phyloP scores from a whole-genome alignment of 2,888 invertebrate species.

The Tachina grossa region DNA sequence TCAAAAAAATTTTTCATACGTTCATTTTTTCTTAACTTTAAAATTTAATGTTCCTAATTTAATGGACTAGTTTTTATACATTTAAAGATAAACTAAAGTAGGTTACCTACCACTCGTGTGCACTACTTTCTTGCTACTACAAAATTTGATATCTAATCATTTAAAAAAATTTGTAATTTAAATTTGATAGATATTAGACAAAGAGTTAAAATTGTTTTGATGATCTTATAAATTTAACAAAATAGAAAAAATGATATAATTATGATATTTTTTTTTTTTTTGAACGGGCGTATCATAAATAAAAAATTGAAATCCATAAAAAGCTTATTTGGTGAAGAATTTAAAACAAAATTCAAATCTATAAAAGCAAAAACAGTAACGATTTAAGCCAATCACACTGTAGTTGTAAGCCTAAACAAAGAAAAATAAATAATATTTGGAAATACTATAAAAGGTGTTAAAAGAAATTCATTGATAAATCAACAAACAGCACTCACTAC shows the following conservation, averaged over 20 bases:
- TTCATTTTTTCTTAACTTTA: too few relatives aligned
- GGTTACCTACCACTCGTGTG: too few relatives aligned
- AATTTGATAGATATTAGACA: conserved; percentile 17
- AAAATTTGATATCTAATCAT: background rate
- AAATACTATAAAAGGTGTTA: conserved; percentile 57
- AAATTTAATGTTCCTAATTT: too few relatives aligned
- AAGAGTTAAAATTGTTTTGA: conserved; percentile 40
- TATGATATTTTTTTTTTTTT: conserved; percentile 17
- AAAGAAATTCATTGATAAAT: conserved; percentile 66
- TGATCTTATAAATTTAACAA: conserved; percentile 48
- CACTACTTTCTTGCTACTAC: background rate
- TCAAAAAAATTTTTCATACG: too few relatives aligned
- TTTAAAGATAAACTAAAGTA: too few relatives aligned
- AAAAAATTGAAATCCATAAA: conserved; percentile 41
- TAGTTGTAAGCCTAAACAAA: background rate
- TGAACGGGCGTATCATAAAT: conserved; percentile 47
- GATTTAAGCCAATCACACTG: conserved; percentile 8
- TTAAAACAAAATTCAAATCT: conserved; percentile 28
- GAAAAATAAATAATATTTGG: conserved; percentile 31
- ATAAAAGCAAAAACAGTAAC: conserved; percentile 10
- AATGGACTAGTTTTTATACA: too few relatives aligned
- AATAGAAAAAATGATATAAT: background rate
- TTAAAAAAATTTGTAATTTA: background rate
- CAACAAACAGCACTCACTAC: background rate
- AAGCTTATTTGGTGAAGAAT: conserved; percentile 36